These are phyloP conservation scores for Peribatodes rhomboidaria DNA, from an alignment of 2,888 invertebrate genomes.

Conservation along the genomic window DNA sequence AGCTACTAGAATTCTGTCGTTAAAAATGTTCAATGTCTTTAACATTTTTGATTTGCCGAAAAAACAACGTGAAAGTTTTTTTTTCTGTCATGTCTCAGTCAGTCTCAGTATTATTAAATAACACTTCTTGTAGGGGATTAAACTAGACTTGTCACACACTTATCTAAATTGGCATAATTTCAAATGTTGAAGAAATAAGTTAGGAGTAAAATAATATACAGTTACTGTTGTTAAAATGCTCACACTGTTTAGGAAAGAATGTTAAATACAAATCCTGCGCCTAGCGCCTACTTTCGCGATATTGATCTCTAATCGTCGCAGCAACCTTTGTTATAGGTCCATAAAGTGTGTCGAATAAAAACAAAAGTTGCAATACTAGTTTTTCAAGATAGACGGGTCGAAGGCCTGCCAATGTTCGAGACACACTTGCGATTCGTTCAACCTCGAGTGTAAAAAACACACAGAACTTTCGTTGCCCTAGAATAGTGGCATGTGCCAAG, in stretches of 20 bases:
- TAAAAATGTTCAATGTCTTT: too few species aligned
- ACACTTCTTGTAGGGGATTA: too few species aligned
- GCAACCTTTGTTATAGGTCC: slow-evolving; percentile 57
- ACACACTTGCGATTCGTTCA: slow-evolving; percentile 70
- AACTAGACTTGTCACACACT: too few species aligned
- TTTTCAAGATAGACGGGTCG: slow-evolving; percentile 75
- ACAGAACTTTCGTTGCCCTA: slow-evolving; percentile 66
- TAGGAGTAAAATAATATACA: too few species aligned
- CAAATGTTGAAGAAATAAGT: too few species aligned
- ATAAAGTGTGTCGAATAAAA: slow-evolving; percentile 71
- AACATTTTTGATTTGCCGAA: neutral
- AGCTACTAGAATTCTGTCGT: too few species aligned
- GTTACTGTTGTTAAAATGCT: neutral
- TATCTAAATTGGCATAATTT: too few species aligned
- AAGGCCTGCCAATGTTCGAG: slow-evolving; percentile 61
- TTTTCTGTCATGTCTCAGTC: too few species aligned
- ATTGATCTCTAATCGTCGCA: slow-evolving; percentile 47
- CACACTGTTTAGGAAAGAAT: neutral
- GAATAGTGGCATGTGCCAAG: slow-evolving; percentile 40
- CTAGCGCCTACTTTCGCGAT: slow-evolving; percentile 19
- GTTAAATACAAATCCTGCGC: slow-evolving; percentile 7
- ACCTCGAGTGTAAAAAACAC: slow-evolving; percentile 68
- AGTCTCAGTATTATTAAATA: too few species aligned
- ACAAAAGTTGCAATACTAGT: slow-evolving; percentile 81
- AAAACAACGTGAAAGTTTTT: too few species aligned